Evolutionary conservation across 2,113 vertebrate species (phyloP), one percentile per base, ranked within the genome.

Genomic region (Podarcis raffonei): DNA sequence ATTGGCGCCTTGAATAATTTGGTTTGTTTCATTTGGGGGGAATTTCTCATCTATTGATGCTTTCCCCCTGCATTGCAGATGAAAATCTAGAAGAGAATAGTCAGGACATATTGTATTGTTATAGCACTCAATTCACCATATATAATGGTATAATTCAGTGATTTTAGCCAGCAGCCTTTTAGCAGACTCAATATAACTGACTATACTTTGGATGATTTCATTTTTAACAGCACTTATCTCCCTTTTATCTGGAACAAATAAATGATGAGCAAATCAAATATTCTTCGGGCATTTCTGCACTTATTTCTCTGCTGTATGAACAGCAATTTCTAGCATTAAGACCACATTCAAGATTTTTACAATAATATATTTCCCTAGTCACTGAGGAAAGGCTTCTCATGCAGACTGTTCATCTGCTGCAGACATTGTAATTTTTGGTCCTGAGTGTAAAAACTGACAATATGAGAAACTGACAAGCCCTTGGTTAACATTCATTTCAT

Each of bases 101-200:
- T 66, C 4, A 83, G 39, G 59, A 65, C 22, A 37, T 27, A 42
- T 83, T 68, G 57, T 62, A 68, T 32, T 16, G 32, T 83, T 42
- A 39, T 4, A 66, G 59, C 27, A 65, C 35, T 22, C 16, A 39
- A 27, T 76, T 85, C 16, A 85, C 65, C 37, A 78, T 78, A 86
- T 86, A 39, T 35, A 37, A 9, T 65, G 32, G 11, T 23, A 78
- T 66, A 86, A n/a, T 81, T 59, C n/a, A 32, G 53, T 59, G 30
- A 62, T 83, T 66, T 68, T 68, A 42, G 81, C 81, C 37, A 83
- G 25, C 62, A 83, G 32, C n/a, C 81, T 39, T 83, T 83, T 83
- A 83, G 27, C 35, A 39, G 65, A 83, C 6, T 68, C 62, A 66
- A 42, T 66, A 42, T 39, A 85, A 42, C 3, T 23, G 27, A 59